phyloP scores from a whole-genome alignment of 2,113 vertebrate species.

The Vombatus ursinus region DNA sequence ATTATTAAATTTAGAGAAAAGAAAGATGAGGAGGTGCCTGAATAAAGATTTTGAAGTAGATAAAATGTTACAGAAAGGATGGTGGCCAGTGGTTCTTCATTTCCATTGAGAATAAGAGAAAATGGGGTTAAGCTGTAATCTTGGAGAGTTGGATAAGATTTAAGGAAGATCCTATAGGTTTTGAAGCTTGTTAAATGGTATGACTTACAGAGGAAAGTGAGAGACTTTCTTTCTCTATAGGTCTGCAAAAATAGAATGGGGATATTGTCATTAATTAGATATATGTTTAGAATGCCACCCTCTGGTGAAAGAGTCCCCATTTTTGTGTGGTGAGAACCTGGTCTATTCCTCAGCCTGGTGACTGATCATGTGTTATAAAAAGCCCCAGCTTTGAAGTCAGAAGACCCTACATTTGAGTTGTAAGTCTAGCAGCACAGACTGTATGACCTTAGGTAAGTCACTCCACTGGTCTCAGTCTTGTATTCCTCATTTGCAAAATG shows the following conservation, averaged over 20 bases:
- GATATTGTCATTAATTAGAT: not conserved
- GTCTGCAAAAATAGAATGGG: not conserved
- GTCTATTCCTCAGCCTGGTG: not conserved
- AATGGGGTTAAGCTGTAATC: not conserved
- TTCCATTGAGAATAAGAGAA: conserved; percentile 4
- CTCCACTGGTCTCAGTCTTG: not conserved
- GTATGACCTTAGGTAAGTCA: not conserved
- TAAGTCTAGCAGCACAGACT: not conserved
- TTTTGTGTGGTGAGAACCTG: too few relatives aligned
- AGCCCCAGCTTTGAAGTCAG: not conserved
- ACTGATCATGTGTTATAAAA: not conserved
- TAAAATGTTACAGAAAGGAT: conserved; percentile 6
- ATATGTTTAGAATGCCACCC: not conserved
- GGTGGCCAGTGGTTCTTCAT: not conserved
- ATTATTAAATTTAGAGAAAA: not conserved
- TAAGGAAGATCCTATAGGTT: not conserved
- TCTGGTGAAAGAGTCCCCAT: not conserved
- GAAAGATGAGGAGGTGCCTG: not conserved
- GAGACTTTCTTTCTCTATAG: not conserved
- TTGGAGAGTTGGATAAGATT: not conserved
- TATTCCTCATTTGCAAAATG: not conserved
- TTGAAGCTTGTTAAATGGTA: not conserved
- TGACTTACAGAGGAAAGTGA: not conserved
- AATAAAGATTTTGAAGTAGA: not conserved
- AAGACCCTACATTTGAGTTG: not conserved